A percentile compares a stretch with the other conserved stretches of the same genome.
Evolutionary conservation across 2,888 invertebrate species (phyloP).

Genomic region (Rhingia campestris): DNA sequence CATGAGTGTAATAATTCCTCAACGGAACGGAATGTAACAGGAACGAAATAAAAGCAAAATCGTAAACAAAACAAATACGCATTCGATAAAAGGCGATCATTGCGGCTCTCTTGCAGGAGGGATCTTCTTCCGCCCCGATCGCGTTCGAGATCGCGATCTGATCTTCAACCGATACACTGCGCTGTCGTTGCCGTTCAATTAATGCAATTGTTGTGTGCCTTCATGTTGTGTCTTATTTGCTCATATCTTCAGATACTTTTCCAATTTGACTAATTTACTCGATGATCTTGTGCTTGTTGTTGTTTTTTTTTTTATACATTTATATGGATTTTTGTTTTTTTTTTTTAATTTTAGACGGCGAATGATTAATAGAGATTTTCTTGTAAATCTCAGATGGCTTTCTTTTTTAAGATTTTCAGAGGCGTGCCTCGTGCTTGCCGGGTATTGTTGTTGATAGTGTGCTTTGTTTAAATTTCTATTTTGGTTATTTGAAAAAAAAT

Average conservation of each 20-base stretch:
- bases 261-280: conserved; percentile 33
- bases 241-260: conserved; percentile 19
- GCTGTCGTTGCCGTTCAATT: conserved; percentile 7
- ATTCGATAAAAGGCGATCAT: conserved; percentile 50
- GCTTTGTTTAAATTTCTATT: conserved; percentile 53
- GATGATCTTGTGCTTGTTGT: conserved; percentile 17
- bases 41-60: conserved; percentile 38
- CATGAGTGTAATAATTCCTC: conserved; percentile 1
- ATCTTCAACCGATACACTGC: not conserved
- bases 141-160: too few relatives aligned
- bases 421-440: not conserved
- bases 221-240: conserved; percentile 11
- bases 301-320: not conserved
- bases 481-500: conserved; percentile 18
- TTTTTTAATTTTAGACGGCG: conserved; percentile 3
- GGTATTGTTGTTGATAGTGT: conserved; percentile 45
- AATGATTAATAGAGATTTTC: conserved; percentile 41
- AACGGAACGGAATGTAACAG: conserved; percentile 22
- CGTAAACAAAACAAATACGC: conserved; percentile 60
- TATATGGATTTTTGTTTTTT: not conserved
- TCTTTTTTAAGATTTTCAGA: not conserved
- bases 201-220: conserved; percentile 19
- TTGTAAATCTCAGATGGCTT: conserved; percentile 12
- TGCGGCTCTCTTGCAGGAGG: not conserved
- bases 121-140: not conserved